A percentile compares a stretch with the other conserved stretches of the same genome.
Conservation (phyloP, 2,113 vertebrate species). For the Macquaria australasica region DNA sequence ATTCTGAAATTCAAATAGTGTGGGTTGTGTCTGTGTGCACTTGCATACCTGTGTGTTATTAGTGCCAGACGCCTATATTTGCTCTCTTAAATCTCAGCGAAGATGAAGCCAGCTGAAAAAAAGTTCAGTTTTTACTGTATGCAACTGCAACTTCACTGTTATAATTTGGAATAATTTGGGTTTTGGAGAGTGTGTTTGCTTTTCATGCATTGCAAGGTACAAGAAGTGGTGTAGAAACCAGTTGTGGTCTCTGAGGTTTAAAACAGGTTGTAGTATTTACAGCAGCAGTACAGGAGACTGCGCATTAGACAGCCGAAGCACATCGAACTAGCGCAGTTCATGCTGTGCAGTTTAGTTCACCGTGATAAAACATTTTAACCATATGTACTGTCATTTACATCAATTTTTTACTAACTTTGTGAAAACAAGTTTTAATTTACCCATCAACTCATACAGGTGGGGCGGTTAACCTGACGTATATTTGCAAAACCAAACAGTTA, state of each 20-base stretch:
- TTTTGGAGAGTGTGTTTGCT: neutral
- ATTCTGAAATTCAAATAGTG: conserved; percentile 33
- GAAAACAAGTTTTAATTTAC: neutral
- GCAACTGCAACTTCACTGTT: conserved; percentile 12
- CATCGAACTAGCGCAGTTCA: neutral
- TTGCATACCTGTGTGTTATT: conserved; percentile 34
- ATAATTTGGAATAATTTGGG: neutral
- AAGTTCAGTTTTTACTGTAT: conserved; percentile 13
- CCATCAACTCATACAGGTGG: neutral
- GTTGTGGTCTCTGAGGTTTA: neutral
- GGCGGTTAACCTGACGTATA: no score
- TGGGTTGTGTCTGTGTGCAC: conserved; percentile 30
- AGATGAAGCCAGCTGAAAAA: conserved; percentile 34
- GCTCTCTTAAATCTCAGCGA: conserved; percentile 53
- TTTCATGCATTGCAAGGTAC: neutral
- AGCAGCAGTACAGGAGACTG: neutral
- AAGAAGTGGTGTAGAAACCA: neutral
- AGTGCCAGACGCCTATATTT: conserved; percentile 62
- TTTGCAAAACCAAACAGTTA: no score
- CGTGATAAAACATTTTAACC: neutral
- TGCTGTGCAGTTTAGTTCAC: neutral
- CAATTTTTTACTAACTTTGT: neutral
- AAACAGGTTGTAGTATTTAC: neutral
- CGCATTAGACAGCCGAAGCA: neutral
- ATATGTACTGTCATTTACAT: neutral